A percentile compares a stretch with the other conserved stretches of the same genome.
phyloP scores from a whole-genome alignment of 1,140 invertebrate genomes.

The Nymphalis io region DNA sequence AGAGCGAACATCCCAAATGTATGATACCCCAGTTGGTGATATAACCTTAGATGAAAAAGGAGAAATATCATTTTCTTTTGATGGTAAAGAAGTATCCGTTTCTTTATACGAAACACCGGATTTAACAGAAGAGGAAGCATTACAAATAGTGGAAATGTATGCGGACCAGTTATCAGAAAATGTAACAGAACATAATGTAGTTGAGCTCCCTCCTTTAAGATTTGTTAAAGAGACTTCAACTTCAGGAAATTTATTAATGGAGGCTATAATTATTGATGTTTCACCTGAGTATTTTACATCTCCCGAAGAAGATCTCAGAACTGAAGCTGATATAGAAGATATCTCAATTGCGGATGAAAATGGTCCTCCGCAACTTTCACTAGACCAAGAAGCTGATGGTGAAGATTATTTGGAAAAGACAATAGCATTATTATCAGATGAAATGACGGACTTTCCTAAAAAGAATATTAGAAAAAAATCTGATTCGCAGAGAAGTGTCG shows the following conservation, averaged over 20 bases:
- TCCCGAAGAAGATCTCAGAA: slow-evolving; percentile 89
- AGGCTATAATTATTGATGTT: slow-evolving; percentile 95
- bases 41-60: slow-evolving; percentile 89
- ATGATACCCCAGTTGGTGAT: slow-evolving; percentile 89
- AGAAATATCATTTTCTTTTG: slow-evolving; percentile 93
- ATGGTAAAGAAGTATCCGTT: slow-evolving; percentile 94
- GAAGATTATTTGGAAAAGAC: slow-evolving; percentile 73
- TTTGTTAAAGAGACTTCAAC: slow-evolving; percentile 94
- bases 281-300: slow-evolving; percentile 89
- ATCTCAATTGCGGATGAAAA: slow-evolving; percentile 88
- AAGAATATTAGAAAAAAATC: slow-evolving; percentile 78
- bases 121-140: slow-evolving; percentile 93
- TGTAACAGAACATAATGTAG: slow-evolving; percentile 92
- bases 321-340: slow-evolving; percentile 92
- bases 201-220: slow-evolving; percentile 92
- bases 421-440: slow-evolving; percentile 63
- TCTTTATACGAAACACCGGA: slow-evolving; percentile 95
- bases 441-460: slow-evolving; percentile 65
- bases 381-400: slow-evolving; percentile 61
- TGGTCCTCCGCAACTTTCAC: slow-evolving; percentile 67
- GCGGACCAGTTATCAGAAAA: slow-evolving; percentile 95
- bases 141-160: slow-evolving; percentile 96
- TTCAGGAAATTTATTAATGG: slow-evolving; percentile 92
- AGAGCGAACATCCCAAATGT: slow-evolving; percentile 92
- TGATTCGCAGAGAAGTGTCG: slow-evolving; percentile 80